Percentiles rank a stretch among this genome's conserved stretches.
Evolutionary conservation across 2,113 vertebrate genomes (phyloP).

Genomic region (Daubentonia madagascariensis): DNA sequence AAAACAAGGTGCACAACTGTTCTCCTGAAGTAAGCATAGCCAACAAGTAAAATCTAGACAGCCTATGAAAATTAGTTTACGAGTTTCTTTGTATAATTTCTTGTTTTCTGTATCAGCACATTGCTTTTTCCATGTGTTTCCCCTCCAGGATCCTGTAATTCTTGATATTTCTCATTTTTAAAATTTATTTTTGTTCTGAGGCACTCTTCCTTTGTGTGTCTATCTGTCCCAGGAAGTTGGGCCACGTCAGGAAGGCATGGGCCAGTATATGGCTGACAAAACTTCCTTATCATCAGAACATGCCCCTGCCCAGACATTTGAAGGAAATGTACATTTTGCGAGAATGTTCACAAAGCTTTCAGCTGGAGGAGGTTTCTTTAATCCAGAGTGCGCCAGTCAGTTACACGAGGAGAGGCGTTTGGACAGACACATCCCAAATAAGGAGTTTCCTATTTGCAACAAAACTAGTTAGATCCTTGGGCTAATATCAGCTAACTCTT

Average conservation of each 20-base stretch:
- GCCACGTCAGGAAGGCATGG: constrained; percentile 51
- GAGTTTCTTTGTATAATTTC: not conserved
- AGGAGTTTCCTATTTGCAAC: not conserved
- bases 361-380: constrained; percentile 14
- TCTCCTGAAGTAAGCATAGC: not conserved
- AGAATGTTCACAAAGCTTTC: not conserved
- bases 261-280: not conserved
- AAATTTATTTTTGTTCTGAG: constrained; percentile 45
- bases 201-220: constrained; percentile 35
- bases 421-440: not conserved
- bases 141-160: constrained; percentile 37
- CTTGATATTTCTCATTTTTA: constrained; percentile 57
- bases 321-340: constrained; percentile 38
- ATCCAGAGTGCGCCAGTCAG: not conserved
- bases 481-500: not conserved
- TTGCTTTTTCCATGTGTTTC: constrained; percentile 25
- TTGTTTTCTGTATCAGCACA: not conserved
- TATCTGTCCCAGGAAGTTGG: constrained; percentile 46
- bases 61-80: not conserved
- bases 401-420: not conserved
- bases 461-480: not conserved
- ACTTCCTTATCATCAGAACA: constrained; percentile 62
- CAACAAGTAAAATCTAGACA: not conserved
- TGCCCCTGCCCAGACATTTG: not conserved
- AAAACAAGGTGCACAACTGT: not conserved